Evolutionary conservation across 35 echinoderm and acorn worm genomes (phyloP), one percentile per base, ranked within the genome.

Genomic region (Acanthaster planci): DNA sequence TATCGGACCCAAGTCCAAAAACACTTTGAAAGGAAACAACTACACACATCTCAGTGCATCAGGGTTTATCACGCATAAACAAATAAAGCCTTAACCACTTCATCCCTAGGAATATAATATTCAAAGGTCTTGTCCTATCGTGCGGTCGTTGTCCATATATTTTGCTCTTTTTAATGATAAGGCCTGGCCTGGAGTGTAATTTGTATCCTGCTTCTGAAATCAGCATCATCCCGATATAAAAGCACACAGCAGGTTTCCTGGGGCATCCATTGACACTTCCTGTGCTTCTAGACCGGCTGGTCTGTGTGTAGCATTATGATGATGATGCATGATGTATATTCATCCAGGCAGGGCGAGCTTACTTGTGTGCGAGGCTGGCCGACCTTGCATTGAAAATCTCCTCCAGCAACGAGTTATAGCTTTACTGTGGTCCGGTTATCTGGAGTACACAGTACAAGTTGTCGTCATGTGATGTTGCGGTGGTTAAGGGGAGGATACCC

Each of bases 381-480:
- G 64, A 72, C 64, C 64, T 72, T 72, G 64, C 26, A 29, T 29
- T 72, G 64, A 72, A 47, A 72, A 72, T 72, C 64, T 72, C 64
- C 64, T 72, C 64, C 26, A 30, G 8, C 64, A 68, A 14, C 57
- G 27, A 72, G 34, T 34, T 30, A 22, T 22, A 72, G 34, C 64
- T 72, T 26, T 29, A 26, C 42, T 26, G 64, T 72, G 64, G 64
- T 59, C n/a, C n/a, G n/a, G 56, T 72, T 26, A 22, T 72, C 64
- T 72, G 64, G 64, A 72, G 64, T 72, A 29, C 64, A 72, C 64
- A n/a, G 29, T 47, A 26, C 64, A 72, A 72, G 64, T 72, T 72
- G 64, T 72, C 64, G 64, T 72, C 64, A 72, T 72, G 64, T 72
- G 64, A 72, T 72, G 64, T 31, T 72, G 64, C 64, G 10, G 64